Conservation (phyloP, 2,888 invertebrate genomes). For the Philopedon plagiatum region DNA sequence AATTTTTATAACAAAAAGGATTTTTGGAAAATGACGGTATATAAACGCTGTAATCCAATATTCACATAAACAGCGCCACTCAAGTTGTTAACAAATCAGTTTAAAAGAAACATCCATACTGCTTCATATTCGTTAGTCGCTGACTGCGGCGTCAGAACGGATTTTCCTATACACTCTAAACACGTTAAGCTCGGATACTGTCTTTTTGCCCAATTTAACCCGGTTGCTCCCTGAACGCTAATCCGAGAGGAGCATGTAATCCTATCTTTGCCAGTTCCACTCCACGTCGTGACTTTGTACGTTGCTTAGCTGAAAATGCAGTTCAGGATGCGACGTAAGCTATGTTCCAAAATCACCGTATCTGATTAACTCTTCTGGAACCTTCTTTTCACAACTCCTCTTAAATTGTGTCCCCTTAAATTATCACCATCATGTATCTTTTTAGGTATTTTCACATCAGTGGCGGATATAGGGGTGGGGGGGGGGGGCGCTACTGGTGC, state of each 20-base stretch:
- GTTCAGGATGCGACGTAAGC: background rate
- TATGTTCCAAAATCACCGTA: background rate
- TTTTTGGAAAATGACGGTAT: background rate
- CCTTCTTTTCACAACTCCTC: no score
- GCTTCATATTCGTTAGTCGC: slow-evolving; percentile 25
- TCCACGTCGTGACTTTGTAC: slow-evolving; percentile 15
- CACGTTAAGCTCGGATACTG: slow-evolving; percentile 35
- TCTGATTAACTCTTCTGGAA: background rate
- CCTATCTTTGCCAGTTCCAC: slow-evolving; percentile 36
- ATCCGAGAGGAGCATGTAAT: slow-evolving; percentile 42
- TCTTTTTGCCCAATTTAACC: slow-evolving; percentile 43
- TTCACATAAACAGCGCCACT: no score
- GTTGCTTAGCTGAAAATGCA: slow-evolving; percentile 21
- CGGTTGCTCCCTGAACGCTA: slow-evolving; percentile 32
- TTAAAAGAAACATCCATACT: background rate
- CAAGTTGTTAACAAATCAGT: background rate
- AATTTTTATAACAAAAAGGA: no score
- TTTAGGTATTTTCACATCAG: no score
- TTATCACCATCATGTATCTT: no score
- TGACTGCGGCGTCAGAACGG: slow-evolving; percentile 7
- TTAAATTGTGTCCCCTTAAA: no score
- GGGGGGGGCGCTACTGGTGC: no score
- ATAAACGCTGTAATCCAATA: no score
- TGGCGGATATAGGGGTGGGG: no score
- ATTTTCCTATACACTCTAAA: slow-evolving; percentile 35